Conservation (phyloP, 2,113 vertebrate genomes). For the Calidris pygmaea region DNA sequence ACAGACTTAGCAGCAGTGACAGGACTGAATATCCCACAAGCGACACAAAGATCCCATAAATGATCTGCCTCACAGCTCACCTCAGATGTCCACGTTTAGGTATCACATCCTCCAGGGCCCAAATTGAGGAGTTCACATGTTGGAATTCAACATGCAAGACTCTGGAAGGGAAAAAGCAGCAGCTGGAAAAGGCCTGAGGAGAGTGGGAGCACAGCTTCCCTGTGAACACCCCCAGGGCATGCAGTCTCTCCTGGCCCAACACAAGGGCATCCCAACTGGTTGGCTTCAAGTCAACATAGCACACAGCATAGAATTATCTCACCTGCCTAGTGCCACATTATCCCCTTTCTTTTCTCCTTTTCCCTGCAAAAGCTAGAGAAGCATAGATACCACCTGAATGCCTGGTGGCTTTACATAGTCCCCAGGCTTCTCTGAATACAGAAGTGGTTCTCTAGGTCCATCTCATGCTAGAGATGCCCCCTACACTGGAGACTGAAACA, state of each 20-base stretch:
- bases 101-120: not conserved
- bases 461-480: not conserved
- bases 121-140: not conserved
- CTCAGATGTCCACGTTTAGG: not conserved
- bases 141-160: not conserved
- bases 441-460: not conserved
- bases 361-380: not conserved
- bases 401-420: not conserved
- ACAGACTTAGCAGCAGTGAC: not conserved
- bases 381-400: not conserved
- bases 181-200: not conserved
- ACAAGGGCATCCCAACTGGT: not conserved
- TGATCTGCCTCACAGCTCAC: not conserved
- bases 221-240: not conserved
- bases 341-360: not conserved
- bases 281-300: not conserved
- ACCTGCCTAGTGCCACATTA: not conserved
- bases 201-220: not conserved
- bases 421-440: not conserved
- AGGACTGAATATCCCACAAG: not conserved
- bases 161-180: not conserved
- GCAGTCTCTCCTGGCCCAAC: not conserved
- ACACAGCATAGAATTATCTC: not conserved
- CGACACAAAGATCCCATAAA: not conserved
- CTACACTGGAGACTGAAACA: not conserved